A percentile compares a stretch with the other conserved stretches of the same genome.
These are phyloP conservation scores for Okapia johnstoni DNA, from an alignment of 2,113 vertebrate species.

Conservation along the genomic window DNA sequence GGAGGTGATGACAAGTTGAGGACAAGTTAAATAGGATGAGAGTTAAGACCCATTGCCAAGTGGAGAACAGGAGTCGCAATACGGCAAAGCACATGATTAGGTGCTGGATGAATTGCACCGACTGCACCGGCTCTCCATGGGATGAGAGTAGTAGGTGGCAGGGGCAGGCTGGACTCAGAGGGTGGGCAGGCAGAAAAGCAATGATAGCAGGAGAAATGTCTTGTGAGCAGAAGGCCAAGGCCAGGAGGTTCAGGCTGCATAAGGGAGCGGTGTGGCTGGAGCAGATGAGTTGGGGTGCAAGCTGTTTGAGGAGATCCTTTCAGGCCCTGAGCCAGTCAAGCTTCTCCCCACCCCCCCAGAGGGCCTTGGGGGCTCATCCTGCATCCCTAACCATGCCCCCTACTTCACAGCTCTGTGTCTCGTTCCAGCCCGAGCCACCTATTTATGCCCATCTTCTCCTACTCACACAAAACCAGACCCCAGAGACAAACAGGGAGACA, in stretches of 20 bases:
- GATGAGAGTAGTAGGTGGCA: accelerated
- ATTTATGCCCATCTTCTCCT: background rate
- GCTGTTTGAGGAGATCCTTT: background rate
- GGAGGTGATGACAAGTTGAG: slow-evolving; percentile 24
- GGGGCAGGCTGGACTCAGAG: background rate
- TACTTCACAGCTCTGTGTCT: too few species aligned
- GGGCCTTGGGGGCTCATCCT: background rate
- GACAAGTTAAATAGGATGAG: slow-evolving; percentile 34
- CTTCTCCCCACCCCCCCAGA: accelerated
- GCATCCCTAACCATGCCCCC: background rate
- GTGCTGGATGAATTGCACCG: background rate
- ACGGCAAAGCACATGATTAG: background rate
- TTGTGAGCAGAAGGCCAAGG: background rate
- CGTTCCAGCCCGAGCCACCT: background rate
- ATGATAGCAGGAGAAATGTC: background rate
- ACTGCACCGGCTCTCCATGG: accelerated
- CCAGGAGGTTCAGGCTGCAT: background rate
- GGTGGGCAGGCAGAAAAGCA: background rate
- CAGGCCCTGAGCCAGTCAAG: background rate
- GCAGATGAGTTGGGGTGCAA: background rate
- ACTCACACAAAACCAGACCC: background rate
- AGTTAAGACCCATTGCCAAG: slow-evolving; percentile 33
- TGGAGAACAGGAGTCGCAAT: background rate
- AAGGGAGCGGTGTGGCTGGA: background rate
- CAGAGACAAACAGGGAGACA: background rate